Percentiles rank a stretch among this genome's conserved stretches.
These are phyloP conservation scores for Mythimna pallens DNA, from an alignment of 2,888 invertebrate species.

Conservation along the genomic window DNA sequence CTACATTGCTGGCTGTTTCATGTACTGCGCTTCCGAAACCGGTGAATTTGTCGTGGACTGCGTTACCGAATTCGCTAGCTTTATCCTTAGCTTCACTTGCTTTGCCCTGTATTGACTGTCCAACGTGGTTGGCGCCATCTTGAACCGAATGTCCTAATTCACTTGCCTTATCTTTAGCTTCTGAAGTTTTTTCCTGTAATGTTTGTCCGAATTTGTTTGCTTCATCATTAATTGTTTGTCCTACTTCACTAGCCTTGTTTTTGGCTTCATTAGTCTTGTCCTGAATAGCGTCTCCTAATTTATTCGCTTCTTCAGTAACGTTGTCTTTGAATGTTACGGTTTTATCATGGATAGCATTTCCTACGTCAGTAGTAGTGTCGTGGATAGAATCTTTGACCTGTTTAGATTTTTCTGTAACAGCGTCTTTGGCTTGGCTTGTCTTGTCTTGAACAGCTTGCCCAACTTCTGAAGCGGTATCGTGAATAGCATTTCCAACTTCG, in stretches of 20 bases:
- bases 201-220: conserved; percentile 59
- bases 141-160: conserved; percentile 50
- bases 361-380: conserved; percentile 69
- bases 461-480: conserved; percentile 66
- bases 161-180: conserved; percentile 53
- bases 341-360: conserved; percentile 67
- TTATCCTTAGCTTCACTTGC: conserved; percentile 64
- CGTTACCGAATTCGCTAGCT: conserved; percentile 48
- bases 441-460: conserved; percentile 67
- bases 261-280: conserved; percentile 61
- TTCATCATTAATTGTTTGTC: conserved; percentile 57
- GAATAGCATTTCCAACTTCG: conserved; percentile 66
- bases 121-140: conserved; percentile 55
- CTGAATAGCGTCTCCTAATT: conserved; percentile 65
- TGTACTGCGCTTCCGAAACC: conserved; percentile 61
- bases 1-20: conserved; percentile 61
- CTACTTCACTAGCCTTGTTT: conserved; percentile 58
- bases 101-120: conserved; percentile 60
- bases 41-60: conserved; percentile 62
- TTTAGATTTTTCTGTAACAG: conserved; percentile 68
- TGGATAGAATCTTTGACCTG: conserved; percentile 67
- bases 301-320: conserved; percentile 61
- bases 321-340: conserved; percentile 61
- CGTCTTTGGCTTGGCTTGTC: conserved; percentile 66
- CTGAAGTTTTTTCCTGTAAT: conserved; percentile 54